Evolutionary conservation across 2,113 vertebrate species (phyloP).

Genomic region (Engystomops pustulosus): DNA sequence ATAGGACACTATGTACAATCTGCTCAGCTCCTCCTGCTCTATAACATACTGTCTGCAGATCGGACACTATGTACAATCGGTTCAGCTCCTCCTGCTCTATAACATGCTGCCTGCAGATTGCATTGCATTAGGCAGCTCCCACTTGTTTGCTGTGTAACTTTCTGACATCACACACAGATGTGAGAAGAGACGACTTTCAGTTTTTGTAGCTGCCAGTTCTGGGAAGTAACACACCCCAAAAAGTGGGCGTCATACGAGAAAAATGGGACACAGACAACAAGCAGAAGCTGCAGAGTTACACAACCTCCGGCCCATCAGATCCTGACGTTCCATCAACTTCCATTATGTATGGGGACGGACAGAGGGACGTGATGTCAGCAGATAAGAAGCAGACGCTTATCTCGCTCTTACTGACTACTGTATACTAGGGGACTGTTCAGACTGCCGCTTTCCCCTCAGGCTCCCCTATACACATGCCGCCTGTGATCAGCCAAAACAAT

Average conservation of each 20-base stretch:
- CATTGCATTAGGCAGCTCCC: not conserved
- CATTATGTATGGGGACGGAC: not conserved
- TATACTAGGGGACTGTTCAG: too few relatives aligned
- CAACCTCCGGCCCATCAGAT: not conserved
- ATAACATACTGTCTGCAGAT: too few relatives aligned
- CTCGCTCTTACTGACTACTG: too few relatives aligned
- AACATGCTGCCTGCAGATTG: too few relatives aligned
- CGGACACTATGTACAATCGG: too few relatives aligned
- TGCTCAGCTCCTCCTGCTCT: too few relatives aligned
- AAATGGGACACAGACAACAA: not conserved
- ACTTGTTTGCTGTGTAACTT: not conserved
- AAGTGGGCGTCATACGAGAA: not conserved
- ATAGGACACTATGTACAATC: too few relatives aligned
- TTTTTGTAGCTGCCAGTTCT: slow-evolving; percentile 18
- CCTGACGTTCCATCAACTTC: not conserved
- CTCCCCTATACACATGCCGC: too few relatives aligned
- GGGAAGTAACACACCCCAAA: slow-evolving; percentile 7
- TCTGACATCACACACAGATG: not conserved
- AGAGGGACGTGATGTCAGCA: not conserved
- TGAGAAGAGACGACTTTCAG: slow-evolving; percentile 6
- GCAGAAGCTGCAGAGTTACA: not conserved
- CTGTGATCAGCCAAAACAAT: too few relatives aligned
- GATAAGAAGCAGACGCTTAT: not conserved
- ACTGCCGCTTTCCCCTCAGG: too few relatives aligned
- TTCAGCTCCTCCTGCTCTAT: too few relatives aligned